Evolutionary conservation across 1,140 invertebrate species (phyloP), one percentile per base, ranked within the genome.

Genomic region (Drosophila pachea): DNA sequence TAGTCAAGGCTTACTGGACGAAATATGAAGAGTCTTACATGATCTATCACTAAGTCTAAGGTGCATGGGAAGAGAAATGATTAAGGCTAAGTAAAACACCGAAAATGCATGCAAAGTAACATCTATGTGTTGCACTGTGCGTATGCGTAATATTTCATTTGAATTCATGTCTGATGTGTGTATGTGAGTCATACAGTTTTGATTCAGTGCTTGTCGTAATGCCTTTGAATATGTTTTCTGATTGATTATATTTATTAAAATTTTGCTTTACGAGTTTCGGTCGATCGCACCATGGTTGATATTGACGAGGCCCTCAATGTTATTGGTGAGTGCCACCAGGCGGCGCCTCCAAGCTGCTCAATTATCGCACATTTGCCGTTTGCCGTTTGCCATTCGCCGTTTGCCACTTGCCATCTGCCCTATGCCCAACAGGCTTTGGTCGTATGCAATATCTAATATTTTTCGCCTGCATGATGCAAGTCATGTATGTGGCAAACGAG

Each of bases 1-100:
- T 73, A 65, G 42, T 61, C 69, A 67, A 83, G 45, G 63, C 52
- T 67, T 74, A 78, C 78, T 64, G 74, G 59, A 50, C 64, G 72
- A 58, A 69, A 52, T 68, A 52, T 78, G 77, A 59, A 62, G 65
- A 70, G 55, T 62, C 38, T 62, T 68, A 54, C 45, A 61, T 36
- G 66, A 48, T 64, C 73, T 75, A 76, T 14, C 50, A 35, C 62
- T 64, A 73, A 48, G 43, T 16, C 62, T 53, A 63, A 42, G 31
- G 7, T 49, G 31, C 50, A 56, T 9, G 14, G 31, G 36, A 36
- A 42, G 31, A 54, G 54, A 48, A 47, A 59, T 59, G 36, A 61
- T 55, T 8, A 43, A 47, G 48, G 43, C 36, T 50, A 54, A 32
- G 12, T 22, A 22, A 22, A 22, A 22, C 22, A 62, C 29, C 45